Evolutionary conservation across 2,888 invertebrate species (phyloP), one percentile per base, ranked within the genome.

Genomic region (Apodemia zela): DNA sequence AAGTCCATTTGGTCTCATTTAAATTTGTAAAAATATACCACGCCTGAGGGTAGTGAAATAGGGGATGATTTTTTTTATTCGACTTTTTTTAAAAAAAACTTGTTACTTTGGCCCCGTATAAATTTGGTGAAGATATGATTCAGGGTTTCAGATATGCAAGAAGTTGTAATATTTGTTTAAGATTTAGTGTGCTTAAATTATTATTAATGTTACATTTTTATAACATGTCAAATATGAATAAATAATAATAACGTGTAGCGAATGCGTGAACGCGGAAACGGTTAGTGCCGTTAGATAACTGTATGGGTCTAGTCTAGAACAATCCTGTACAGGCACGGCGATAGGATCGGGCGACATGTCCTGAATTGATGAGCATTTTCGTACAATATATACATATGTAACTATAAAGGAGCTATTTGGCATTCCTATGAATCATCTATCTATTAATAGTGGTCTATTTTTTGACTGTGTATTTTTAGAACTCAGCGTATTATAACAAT

Each of bases 251-350:
- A 83, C 84, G 77, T 78, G 78, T 74, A 75, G 72, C 74, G 78
- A 84, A 80, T 82, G 83, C 75, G 80, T 84, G 80, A 83, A 85
- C 82, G 80, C 84, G 87, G 88, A 89, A 90, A 87, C 80, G 80
- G 80, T 73, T 72, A 70, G 75, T 87, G 80, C 90, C 90, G 89
- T 89, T 89, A 90, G 76, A 70, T 89, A 89, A 91, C 89, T 86
- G 90, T 89, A 84, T 74, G 78, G 77, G 80, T 80, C 76, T 84
- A 81, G 87, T 82, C 88, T 89, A 89, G 88, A 89, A 89, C 84
- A 85, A 84, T 88, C 87, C 89, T 87, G 79, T 71, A 81, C 80
- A 74, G 76, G 74, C 72, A 69, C 69, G 75, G 71, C 79, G 84
- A 82, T 84, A 81, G 80, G 75, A 84, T 83, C 83, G 73, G 73